Evolutionary conservation across 2,797 vertebrate species (phyloP).

Genomic region (Muraenolepis orangiensis): DNA sequence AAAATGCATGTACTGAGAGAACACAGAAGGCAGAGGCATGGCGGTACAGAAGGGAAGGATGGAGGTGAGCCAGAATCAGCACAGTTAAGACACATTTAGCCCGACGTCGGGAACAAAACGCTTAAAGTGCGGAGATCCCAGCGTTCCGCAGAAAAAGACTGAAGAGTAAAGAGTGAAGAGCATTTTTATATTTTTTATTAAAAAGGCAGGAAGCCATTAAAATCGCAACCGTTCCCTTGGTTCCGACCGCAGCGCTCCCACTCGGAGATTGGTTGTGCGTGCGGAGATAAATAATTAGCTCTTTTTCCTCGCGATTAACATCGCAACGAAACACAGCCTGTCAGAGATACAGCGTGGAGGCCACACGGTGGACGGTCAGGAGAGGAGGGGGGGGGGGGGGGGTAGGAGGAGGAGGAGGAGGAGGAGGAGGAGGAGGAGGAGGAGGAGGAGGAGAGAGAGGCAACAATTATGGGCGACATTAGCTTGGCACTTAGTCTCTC

Average conservation of each 20-base stretch:
- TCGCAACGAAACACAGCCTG: not conserved
- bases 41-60: not conserved
- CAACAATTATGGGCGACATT: constrained; percentile 54
- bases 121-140: too few relatives aligned
- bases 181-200: too few relatives aligned
- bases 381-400: not conserved
- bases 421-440: not conserved
- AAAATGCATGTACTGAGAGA: not conserved
- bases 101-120: not conserved
- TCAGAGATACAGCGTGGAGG: not conserved
- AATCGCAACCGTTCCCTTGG: not conserved
- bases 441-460: constrained; percentile 24
- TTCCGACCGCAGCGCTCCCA: not conserved
- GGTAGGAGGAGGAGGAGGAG: too few relatives aligned
- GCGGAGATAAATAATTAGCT: not conserved
- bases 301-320: not conserved
- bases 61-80: not conserved
- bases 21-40: not conserved
- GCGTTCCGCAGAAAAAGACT: not conserved
- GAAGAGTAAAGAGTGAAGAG: too few relatives aligned
- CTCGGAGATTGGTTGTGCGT: not conserved
- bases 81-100: not conserved
- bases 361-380: not conserved
- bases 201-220: not conserved
- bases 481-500: constrained; percentile 48